Percentiles rank a stretch among this genome's conserved stretches.
Evolutionary conservation across 2,113 vertebrate species (phyloP).

Genomic region (Campylorhamphus procurvoides): DNA sequence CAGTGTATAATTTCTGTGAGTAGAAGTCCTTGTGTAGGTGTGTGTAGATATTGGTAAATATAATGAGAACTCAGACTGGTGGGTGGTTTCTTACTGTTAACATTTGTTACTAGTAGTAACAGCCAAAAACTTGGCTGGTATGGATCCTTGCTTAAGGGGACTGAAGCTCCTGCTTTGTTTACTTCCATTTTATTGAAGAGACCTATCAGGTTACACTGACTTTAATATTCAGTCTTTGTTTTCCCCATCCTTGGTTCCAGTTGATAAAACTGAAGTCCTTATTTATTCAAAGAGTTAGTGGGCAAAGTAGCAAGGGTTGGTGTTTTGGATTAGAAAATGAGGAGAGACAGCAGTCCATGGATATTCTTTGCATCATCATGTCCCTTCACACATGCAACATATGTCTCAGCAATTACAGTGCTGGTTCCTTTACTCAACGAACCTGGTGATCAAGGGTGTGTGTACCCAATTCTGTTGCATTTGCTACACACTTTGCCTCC

Average conservation of each 20-base stretch:
- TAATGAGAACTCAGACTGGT: neutral
- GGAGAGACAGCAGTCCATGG: fast-evolving
- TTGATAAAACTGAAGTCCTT: neutral
- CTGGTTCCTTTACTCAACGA: neutral
- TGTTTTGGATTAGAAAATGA: neutral
- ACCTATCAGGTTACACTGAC: neutral
- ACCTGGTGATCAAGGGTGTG: neutral
- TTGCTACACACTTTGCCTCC: neutral
- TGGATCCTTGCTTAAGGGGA: neutral
- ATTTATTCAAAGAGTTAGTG: neutral
- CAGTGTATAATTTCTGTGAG: neutral
- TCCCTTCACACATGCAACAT: neutral
- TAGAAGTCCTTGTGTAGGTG: neutral
- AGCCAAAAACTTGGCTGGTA: neutral
- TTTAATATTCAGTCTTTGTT: neutral
- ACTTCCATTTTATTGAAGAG: neutral
- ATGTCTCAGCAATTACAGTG: neutral
- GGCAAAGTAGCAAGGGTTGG: neutral
- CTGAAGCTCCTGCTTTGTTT: neutral
- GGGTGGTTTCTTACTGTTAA: neutral
- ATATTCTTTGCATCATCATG: neutral
- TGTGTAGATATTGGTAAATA: neutral
- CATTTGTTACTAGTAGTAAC: neutral
- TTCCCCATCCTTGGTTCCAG: neutral
- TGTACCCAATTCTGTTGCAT: neutral